Percentiles rank a stretch among this genome's conserved stretches.
Conservation (phyloP, 1,140 invertebrate genomes). For the Micrasema minimum region DNA sequence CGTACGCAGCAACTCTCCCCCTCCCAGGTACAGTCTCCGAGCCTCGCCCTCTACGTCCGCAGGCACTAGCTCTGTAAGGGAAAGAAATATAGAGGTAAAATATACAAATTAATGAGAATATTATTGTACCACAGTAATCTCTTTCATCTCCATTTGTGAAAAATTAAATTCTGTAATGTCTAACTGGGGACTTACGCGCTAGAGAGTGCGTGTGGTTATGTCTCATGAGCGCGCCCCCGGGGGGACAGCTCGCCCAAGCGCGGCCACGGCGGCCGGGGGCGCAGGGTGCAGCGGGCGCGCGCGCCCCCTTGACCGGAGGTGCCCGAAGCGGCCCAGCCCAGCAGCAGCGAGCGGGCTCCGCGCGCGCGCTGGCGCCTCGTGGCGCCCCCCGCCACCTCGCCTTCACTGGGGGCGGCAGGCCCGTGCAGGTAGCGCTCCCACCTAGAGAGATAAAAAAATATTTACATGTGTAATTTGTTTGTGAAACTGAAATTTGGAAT, state of each 20-base stretch:
- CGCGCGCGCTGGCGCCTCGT: slow-evolving; percentile 39
- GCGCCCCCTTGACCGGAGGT: slow-evolving; percentile 58
- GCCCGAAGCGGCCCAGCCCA: slow-evolving; percentile 57
- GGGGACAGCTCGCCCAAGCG: slow-evolving; percentile 89
- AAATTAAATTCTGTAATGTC: too few relatives aligned
- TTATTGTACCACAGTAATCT: too few relatives aligned
- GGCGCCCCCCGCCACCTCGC: slow-evolving; percentile 16
- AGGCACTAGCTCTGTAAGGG: slow-evolving; percentile 77
- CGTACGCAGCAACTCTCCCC: slow-evolving; percentile 89
- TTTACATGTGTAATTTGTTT: background rate
- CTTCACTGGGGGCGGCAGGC: slow-evolving; percentile 53
- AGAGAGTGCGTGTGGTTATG: slow-evolving; percentile 82
- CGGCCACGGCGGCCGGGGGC: slow-evolving; percentile 80
- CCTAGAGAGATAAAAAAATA: slow-evolving; percentile 56
- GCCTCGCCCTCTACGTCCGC: slow-evolving; percentile 86
- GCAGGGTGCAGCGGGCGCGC: slow-evolving; percentile 38
- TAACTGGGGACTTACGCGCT: slow-evolving; percentile 72
- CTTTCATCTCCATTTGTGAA: too few relatives aligned
- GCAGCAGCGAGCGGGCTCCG: slow-evolving; percentile 39
- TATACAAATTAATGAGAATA: slow-evolving; percentile 3
- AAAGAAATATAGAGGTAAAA: background rate
- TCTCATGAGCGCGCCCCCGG: slow-evolving; percentile 90
- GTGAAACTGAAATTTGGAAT: too few relatives aligned
- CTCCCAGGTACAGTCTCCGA: slow-evolving; percentile 82
- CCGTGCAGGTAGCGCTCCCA: slow-evolving; percentile 89